A percentile compares a stretch with the other conserved stretches of the same genome.
Evolutionary conservation across 2,888 invertebrate species (phyloP).

Genomic region (Clepsis dumicolana): DNA sequence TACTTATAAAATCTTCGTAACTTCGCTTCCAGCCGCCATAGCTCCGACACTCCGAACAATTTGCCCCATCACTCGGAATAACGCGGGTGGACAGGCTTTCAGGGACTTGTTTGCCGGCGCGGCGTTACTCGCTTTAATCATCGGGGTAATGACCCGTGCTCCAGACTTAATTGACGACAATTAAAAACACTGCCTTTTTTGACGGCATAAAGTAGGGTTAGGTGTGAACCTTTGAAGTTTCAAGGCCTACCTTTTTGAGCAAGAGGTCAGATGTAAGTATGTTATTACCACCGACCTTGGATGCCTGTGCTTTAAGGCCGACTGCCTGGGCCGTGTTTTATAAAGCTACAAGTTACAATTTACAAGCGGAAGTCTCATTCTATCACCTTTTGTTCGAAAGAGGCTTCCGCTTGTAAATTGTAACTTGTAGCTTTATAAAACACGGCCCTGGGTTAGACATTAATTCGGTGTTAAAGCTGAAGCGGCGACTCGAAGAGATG

Average conservation of each 20-base stretch:
- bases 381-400: too few species aligned
- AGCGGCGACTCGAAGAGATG: too few species aligned
- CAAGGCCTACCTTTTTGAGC: not conserved
- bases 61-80: slow-evolving; percentile 39
- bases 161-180: slow-evolving; percentile 25
- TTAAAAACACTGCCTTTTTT: slow-evolving; percentile 23
- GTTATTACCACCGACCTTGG: not conserved
- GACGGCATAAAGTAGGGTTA: slow-evolving; percentile 6
- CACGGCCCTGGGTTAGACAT: too few species aligned
- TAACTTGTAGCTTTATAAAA: too few species aligned
- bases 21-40: slow-evolving; percentile 21
- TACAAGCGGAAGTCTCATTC: too few species aligned
- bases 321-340: too few species aligned
- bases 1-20: not conserved
- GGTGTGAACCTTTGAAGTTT: slow-evolving; percentile 1
- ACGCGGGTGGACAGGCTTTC: slow-evolving; percentile 40
- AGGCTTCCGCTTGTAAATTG: too few species aligned
- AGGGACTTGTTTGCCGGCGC: slow-evolving; percentile 38
- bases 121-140: slow-evolving; percentile 22
- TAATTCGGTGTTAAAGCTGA: too few species aligned
- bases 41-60: slow-evolving; percentile 26
- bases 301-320: not conserved
- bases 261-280: not conserved
- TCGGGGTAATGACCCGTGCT: slow-evolving; percentile 25
- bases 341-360: too few species aligned